Percentiles rank a stretch among this genome's conserved stretches.
phyloP scores from a whole-genome alignment of 2,113 vertebrate species.

The Pelmatolapia mariae region DNA sequence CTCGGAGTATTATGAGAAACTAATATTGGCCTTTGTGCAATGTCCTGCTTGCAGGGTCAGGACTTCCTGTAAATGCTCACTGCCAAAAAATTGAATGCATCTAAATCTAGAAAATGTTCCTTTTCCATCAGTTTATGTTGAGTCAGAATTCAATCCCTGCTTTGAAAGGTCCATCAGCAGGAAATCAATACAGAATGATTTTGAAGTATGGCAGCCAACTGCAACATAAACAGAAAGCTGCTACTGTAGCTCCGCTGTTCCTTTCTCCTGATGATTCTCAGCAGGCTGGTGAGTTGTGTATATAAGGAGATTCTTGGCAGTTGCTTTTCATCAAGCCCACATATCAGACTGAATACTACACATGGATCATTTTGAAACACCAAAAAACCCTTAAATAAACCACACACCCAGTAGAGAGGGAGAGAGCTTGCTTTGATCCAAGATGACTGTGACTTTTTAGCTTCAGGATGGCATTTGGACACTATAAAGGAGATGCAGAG shows the following conservation, averaged over 20 bases:
- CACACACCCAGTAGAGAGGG: not conserved
- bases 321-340: not conserved
- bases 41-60: not conserved
- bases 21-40: not conserved
- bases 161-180: not conserved
- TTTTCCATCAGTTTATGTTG: not conserved
- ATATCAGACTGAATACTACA: not conserved
- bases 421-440: slow-evolving; percentile 14
- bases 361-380: not conserved
- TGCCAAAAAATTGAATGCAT: not conserved
- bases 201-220: not conserved
- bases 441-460: not conserved
- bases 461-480: slow-evolving; percentile 17
- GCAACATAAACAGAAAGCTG: not conserved
- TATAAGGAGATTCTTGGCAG: slow-evolving; percentile 17
- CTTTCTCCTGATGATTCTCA: slow-evolving; percentile 16
- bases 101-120: not conserved
- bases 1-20: not conserved
- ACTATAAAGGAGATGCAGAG: slow-evolving; percentile 1
- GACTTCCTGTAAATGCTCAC: not conserved
- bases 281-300: not conserved
- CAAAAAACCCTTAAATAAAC: not conserved
- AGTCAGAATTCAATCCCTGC: not conserved
- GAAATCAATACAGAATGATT: slow-evolving; percentile 5
- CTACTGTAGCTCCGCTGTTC: not conserved